Percentiles rank a stretch among this genome's conserved stretches.
These are phyloP conservation scores for Dendrolimus kikuchii DNA, from an alignment of 1,140 invertebrate species.

Conservation along the genomic window DNA sequence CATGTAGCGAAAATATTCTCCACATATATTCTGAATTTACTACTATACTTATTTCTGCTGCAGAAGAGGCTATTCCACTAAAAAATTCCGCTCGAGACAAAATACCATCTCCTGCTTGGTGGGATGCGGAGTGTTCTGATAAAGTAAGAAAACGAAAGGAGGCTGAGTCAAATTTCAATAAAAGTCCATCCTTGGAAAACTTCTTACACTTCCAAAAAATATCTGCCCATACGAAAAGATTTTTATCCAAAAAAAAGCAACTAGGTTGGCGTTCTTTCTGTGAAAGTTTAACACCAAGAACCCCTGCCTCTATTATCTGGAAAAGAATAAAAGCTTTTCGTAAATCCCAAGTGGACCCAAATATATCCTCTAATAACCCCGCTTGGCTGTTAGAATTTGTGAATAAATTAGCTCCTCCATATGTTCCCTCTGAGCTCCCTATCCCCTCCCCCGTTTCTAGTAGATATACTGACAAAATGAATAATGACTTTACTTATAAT, in stretches of 20 bases:
- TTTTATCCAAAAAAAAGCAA: background rate
- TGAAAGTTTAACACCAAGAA: slow-evolving; percentile 1
- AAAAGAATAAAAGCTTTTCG: slow-evolving; percentile 2
- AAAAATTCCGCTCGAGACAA: slow-evolving; percentile 12
- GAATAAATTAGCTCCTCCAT: slow-evolving; percentile 9
- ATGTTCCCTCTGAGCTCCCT: slow-evolving; percentile 1
- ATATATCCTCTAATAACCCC: too few species aligned
- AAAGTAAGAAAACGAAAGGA: too few species aligned
- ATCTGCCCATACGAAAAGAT: background rate
- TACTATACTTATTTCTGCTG: too few species aligned
- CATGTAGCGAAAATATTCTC: too few species aligned
- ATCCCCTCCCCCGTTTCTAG: background rate
- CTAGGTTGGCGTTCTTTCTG: too few species aligned
- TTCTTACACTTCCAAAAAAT: too few species aligned
- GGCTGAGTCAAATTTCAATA: too few species aligned
- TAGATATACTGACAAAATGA: background rate
- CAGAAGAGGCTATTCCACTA: slow-evolving; percentile 6
- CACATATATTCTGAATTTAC: too few species aligned
- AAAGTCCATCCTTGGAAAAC: too few species aligned
- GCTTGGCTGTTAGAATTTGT: background rate
- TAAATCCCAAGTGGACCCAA: too few species aligned
- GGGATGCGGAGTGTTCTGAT: too few species aligned
- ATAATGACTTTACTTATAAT: slow-evolving; percentile 9
- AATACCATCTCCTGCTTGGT: background rate
- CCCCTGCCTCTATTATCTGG: background rate